Conservation (phyloP, 1,140 invertebrate species). For the Heliothis virescens region DNA sequence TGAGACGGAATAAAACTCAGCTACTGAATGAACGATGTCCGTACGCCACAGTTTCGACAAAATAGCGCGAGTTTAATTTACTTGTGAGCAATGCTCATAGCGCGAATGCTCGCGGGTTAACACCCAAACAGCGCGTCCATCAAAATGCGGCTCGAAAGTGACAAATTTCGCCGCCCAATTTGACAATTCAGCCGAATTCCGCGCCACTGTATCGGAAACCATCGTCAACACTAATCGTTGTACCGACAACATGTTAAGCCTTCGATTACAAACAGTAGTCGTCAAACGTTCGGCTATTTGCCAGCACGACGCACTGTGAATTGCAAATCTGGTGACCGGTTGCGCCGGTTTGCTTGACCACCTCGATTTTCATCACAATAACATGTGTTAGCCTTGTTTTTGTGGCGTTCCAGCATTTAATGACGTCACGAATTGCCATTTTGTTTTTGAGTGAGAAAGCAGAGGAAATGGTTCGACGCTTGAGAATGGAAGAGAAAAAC, state of each 20-base stretch:
- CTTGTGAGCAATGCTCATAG: no score
- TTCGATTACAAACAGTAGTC: constrained; percentile 55
- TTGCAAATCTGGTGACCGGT: constrained; percentile 52
- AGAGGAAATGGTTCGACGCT: not conserved
- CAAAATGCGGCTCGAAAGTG: not conserved
- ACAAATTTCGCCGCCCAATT: constrained; percentile 1
- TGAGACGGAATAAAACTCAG: no score
- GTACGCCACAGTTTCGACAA: no score
- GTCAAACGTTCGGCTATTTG: constrained; percentile 58
- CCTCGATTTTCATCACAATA: constrained; percentile 41
- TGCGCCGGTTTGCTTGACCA: constrained; percentile 7
- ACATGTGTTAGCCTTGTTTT: constrained; percentile 33
- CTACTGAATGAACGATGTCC: no score
- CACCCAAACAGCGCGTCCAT: not conserved
- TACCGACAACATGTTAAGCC: constrained; percentile 52
- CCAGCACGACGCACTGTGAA: constrained; percentile 55
- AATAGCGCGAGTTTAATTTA: no score
- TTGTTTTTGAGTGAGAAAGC: constrained; percentile 3
- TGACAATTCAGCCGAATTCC: not conserved
- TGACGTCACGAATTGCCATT: not conserved
- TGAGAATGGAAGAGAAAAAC: not conserved
- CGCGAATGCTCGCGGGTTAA: no score
- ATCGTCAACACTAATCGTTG: constrained; percentile 50
- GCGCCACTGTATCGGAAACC: constrained; percentile 32
- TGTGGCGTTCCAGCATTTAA: constrained; percentile 16